A percentile compares a stretch with the other conserved stretches of the same genome.
Conservation (phyloP, 1,140 invertebrate genomes). For the Solen grandis region DNA sequence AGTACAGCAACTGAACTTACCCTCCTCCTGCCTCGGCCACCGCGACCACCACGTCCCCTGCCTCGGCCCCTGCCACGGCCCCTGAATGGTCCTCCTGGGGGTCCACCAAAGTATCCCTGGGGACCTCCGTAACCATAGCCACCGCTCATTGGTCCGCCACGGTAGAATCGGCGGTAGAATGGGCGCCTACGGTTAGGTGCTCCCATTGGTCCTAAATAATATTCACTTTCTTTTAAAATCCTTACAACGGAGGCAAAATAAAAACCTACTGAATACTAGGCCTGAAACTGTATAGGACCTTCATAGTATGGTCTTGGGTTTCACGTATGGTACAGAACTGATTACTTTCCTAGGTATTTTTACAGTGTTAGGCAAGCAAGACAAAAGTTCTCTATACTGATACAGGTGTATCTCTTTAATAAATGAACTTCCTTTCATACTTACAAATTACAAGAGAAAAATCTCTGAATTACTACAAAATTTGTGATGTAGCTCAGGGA, state of each 20-base stretch:
- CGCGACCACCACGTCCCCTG: conserved; percentile 36
- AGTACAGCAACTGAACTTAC: too few species aligned
- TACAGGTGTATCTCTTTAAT: too few species aligned
- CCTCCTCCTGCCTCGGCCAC: conserved; percentile 44
- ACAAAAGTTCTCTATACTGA: too few species aligned
- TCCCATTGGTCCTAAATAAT: conserved; percentile 48
- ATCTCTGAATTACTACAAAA: too few species aligned
- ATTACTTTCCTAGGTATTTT: too few species aligned
- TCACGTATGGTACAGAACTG: conserved; percentile 54
- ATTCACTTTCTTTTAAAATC: conserved; percentile 28
- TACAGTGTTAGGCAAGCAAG: too few species aligned
- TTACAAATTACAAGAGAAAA: too few species aligned
- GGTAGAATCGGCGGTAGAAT: conserved; percentile 68
- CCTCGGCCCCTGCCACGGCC: conserved; percentile 65
- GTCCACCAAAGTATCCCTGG: conserved; percentile 54
- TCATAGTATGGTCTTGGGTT: conserved; percentile 77
- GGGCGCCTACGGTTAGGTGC: conserved; percentile 58
- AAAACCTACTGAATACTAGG: conserved; percentile 80
- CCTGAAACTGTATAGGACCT: conserved; percentile 59
- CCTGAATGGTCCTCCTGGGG: conserved; percentile 48
- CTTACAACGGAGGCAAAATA: conserved; percentile 59
- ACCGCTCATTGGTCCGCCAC: conserved; percentile 52
- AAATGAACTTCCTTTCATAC: too few species aligned
- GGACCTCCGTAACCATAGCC: conserved; percentile 43
- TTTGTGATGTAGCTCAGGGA: too few species aligned